phyloP scores from a whole-genome alignment of 2,113 vertebrate species.

The Podocnemis expansa region DNA sequence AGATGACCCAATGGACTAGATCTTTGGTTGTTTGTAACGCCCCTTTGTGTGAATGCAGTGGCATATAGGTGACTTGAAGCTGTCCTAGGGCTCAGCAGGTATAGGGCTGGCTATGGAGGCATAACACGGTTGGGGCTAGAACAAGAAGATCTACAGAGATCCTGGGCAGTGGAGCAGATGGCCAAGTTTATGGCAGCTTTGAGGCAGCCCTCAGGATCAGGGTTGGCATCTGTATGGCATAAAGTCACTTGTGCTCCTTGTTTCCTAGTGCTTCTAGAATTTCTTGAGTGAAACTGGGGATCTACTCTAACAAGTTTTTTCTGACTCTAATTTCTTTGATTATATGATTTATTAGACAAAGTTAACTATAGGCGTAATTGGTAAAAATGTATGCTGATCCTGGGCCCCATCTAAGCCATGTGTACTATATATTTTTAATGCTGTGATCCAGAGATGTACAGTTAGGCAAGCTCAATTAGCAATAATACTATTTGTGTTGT shows the following conservation, averaged over 20 bases:
- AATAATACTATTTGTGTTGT: conserved; percentile 23
- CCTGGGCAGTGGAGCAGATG: neutral
- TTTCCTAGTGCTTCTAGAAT: conserved; percentile 6
- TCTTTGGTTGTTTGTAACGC: neutral
- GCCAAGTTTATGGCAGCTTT: neutral
- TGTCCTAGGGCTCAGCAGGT: conserved; percentile 24
- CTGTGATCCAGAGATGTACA: neutral
- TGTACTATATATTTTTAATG: neutral
- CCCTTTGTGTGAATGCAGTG: neutral
- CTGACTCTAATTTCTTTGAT: neutral
- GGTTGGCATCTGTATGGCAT: conserved; percentile 25
- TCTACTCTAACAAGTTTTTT: neutral
- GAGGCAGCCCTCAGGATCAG: conserved; percentile 12
- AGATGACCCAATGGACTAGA: neutral
- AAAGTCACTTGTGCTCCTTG: conserved; percentile 2
- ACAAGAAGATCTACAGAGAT: neutral
- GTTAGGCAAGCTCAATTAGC: conserved; percentile 8
- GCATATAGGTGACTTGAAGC: neutral
- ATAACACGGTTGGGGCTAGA: neutral
- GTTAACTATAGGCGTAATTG: neutral
- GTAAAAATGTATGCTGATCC: neutral
- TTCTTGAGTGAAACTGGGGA: neutral
- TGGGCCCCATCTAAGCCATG: neutral
- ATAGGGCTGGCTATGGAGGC: neutral
- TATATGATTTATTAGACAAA: neutral